Base-by-base conservation (phyloP, 2,888 invertebrate species). In the Cremastobaeus sp. region DNA sequence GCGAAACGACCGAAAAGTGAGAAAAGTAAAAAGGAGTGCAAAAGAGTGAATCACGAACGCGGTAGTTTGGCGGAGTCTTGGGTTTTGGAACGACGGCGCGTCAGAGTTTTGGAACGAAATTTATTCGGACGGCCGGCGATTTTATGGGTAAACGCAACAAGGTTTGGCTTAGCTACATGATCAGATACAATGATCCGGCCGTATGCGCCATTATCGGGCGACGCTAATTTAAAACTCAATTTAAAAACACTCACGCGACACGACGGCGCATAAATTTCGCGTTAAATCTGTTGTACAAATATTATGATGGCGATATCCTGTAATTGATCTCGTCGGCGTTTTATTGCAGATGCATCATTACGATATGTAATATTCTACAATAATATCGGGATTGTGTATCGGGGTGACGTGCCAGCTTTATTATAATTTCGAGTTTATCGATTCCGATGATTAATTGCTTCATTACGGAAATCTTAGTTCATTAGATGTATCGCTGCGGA, bases 401-500 rank as follows among this genome's bases (percentile, higher is more conserved):
- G 35, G 59, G 48, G 41, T 57, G 57, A 54, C 6, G 62, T 39
- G 28, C 14, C 18, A 20, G 60, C 34, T 70, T 55, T 62, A 70
- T 62, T 70, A 62, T 70, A 48, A 70, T 70, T 70, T 70, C 34
- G 47, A 50, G 3, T 48, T 62, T 70, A 70, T 70, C 70, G 62
- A 62, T 55, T 62, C 1, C 48, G 2, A 14, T 62, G 70, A 70
- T 62, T 70, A 70, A 70, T 70, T 70, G 55, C 62, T 70, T 70
- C 62, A 70, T 70, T 70, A 70, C 55, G 55, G 55, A 35, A 70
- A 70, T 70, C 70, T 70, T 70, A 70, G 32, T 70, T 70, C 70
- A 70, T 62, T 62, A 70, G 70, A 62, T 55, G 69, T 70, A 70
- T 70, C 41, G 48, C 55, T 34, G 35, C 25, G 52, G 11, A 62